Evolutionary conservation across 1,140 invertebrate genomes (phyloP), one percentile per base, ranked within the genome.

Genomic region (Bombus sibiricus): DNA sequence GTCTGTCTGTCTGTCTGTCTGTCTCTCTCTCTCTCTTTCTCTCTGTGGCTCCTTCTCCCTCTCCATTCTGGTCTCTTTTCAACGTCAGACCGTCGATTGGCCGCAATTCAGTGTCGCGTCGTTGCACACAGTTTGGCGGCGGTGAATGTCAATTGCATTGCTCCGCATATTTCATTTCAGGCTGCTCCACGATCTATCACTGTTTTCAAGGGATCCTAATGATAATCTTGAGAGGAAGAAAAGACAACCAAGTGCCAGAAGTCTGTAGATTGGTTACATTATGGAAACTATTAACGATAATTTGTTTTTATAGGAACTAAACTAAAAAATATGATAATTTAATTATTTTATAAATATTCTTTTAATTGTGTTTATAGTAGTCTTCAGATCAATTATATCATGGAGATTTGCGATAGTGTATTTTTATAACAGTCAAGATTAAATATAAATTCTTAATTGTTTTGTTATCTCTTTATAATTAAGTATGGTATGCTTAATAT

Each of bases 91-190:
- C 87, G 81, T 69, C 80, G 87, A 93, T 92, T 92, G 91, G 84
- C 91, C 91, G 74, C 91, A 92, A 90, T 91, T 93, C 92, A 92
- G 86, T 86, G 78, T 86, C 92, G 88, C 88, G 74, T 92, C 91
- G 86, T 89, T 93, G 88, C 81, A 92, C 92, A 89, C 81, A 84
- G 69, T 88, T 86, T 81, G 88, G 47, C 22, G 85, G 88, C 69
- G 25, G 88, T 80, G 66, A 86, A 86, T 85, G 89, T 91, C 88
- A 90, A 90, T 82, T 84, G 86, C 90, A 92, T 93, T 89, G 79
- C 88, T 91, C 41, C 79, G 87, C 87, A 92, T 91, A 88, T 92
- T 91, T 92, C 82, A 88, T 85, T 89, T 83, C 59, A 59, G 57
- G 41, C 73, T n/a, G 41, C 6, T 53, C 37, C 71, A 5, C 57